Base-by-base conservation (phyloP, 2,888 invertebrate genomes). In the Ormyrus pomaceus region DNA sequence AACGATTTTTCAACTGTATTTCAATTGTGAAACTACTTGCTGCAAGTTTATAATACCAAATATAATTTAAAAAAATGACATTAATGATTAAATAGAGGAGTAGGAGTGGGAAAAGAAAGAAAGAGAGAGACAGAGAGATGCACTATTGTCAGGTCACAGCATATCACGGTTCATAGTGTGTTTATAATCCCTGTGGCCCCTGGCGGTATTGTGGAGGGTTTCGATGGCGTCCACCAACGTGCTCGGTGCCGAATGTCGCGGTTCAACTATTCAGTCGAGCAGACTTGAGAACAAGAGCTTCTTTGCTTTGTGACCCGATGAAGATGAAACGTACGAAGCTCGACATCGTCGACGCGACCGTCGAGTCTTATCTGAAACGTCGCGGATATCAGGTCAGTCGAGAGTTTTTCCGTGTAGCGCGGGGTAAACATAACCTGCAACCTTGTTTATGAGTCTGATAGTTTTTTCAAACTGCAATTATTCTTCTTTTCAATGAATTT, bases 311-410 rank as follows among this genome's bases (percentile, higher is more conserved):
- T 79, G 82, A 84, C 84, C 83, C 82, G 83, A 87, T 87, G 88
- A 92, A 91, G 89, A 92, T 93, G 89, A 95, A 94, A 92, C 93
- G 94, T 86, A 92, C 93, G 81, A 93, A 93, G 91, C 93, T 92
- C 89, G 95, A 95, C 89, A 92, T 93, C 83, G 93, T 95, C 84
- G 94, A 93, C 88, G 93, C 93, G 83, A 94, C 94, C 82, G 92
- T 95, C 85, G 92, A 93, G 86, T 93, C 93, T 82, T 95, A 95
- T 91, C 91, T 95, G 87, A 94, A 95, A 89, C 93, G 94, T 81
- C 92, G 95, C 70, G 94, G 94, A 86, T 95, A 95, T 89, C 93
- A 94, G 85, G 94, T 93, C 89, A 90, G 91, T 6, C 13, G n/a
- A 19, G 9, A 74, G 51, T 34, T 58, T 56, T 45, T 45, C 50